A percentile compares a stretch with the other conserved stretches of the same genome.
These are phyloP conservation scores for Sinohyriopsis cumingii DNA, from an alignment of 2,888 invertebrate species.

Conservation along the genomic window DNA sequence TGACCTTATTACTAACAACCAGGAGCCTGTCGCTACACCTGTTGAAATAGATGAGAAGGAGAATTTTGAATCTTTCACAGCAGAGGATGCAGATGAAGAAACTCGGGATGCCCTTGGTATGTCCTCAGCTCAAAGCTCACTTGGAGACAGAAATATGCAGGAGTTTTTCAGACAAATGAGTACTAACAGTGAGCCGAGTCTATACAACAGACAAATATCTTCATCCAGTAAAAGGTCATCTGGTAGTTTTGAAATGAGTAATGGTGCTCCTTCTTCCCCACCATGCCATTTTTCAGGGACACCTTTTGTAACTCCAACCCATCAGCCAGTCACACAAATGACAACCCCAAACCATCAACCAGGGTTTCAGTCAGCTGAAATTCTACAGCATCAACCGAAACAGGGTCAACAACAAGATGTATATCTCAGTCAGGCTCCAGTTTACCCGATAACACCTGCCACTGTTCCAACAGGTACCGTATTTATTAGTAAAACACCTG, in stretches of 20 bases:
- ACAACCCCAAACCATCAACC: slow-evolving; percentile 11
- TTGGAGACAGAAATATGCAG: slow-evolving; percentile 29
- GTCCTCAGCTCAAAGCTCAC: slow-evolving; percentile 40
- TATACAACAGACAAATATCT: background rate
- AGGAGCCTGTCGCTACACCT: slow-evolving; percentile 34
- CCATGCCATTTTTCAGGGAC: slow-evolving; percentile 50
- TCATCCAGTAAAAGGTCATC: slow-evolving; percentile 9
- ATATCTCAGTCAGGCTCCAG: too few species aligned
- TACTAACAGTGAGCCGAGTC: background rate
- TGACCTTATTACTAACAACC: slow-evolving; percentile 31
- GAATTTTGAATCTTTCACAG: slow-evolving; percentile 62
- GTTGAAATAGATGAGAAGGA: slow-evolving; percentile 47
- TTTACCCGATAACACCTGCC: too few species aligned
- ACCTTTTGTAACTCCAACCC: slow-evolving; percentile 53
- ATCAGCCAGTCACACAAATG: slow-evolving; percentile 28
- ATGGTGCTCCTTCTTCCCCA: slow-evolving; percentile 27
- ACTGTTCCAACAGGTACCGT: too few species aligned
- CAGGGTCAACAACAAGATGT: too few species aligned
- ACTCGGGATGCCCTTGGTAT: slow-evolving; percentile 42
- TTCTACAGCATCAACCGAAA: too few species aligned
- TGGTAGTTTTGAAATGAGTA: background rate
- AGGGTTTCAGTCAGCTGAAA: too few species aligned
- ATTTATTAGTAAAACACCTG: too few species aligned
- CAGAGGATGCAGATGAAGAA: slow-evolving; percentile 44
- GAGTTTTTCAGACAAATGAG: slow-evolving; percentile 37